Percentiles rank a stretch among this genome's conserved stretches.
These are phyloP conservation scores for Alligator sinensis DNA, from an alignment of 2,113 vertebrate genomes.

Conservation along the genomic window DNA sequence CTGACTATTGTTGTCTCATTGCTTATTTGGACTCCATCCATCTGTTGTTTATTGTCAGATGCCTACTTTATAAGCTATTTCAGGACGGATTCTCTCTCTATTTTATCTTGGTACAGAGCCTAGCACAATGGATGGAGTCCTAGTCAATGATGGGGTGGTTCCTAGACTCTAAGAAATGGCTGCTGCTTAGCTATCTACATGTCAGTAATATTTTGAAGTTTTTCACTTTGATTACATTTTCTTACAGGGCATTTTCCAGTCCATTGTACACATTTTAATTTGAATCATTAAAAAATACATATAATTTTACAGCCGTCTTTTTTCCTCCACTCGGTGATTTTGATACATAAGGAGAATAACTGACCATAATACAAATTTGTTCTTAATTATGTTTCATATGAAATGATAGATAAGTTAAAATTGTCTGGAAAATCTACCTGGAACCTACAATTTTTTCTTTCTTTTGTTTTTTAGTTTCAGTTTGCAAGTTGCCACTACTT, in stretches of 20 bases:
- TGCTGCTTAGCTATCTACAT: neutral
- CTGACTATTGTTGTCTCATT: no score
- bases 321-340: neutral
- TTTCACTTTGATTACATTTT: neutral
- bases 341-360: neutral
- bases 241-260: neutral
- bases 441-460: neutral
- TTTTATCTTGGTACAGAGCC: no score
- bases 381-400: neutral
- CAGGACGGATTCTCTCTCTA: no score
- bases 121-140: no score
- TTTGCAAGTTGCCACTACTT: neutral
- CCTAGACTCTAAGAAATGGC: neutral
- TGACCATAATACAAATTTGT: neutral
- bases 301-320: neutral
- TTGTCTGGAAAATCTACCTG: neutral
- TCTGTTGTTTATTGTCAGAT: no score
- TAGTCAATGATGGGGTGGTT: no score
- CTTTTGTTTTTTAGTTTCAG: neutral
- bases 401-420: neutral
- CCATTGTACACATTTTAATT: neutral
- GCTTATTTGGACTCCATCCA: no score
- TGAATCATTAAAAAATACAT: neutral
- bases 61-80: no score
- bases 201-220: neutral